phyloP scores from a whole-genome alignment of 1,140 invertebrate species.

The Laupala kohalensis region DNA sequence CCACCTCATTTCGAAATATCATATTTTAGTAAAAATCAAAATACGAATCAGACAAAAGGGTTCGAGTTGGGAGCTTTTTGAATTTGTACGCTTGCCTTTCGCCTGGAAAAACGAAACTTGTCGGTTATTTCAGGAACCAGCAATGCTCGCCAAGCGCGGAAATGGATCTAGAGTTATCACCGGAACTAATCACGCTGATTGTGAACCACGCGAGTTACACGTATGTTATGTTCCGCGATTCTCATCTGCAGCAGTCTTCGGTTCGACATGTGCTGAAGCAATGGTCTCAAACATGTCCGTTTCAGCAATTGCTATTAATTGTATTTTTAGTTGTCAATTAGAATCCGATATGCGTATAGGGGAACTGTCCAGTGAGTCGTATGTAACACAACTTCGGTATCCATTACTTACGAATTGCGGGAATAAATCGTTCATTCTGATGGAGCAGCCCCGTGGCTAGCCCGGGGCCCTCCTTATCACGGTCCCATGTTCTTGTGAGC shows the following conservation, averaged over 20 bases:
- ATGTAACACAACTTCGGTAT: background rate
- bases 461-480: background rate
- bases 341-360: background rate
- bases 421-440: background rate
- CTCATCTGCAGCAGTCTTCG: background rate
- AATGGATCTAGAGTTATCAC: background rate
- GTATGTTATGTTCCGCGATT: background rate
- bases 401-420: background rate
- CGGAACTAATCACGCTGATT: background rate
- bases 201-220: background rate
- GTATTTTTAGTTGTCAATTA: background rate
- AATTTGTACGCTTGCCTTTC: background rate
- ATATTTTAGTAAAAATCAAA: background rate
- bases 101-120: background rate
- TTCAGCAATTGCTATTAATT: background rate
- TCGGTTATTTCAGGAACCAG: background rate
- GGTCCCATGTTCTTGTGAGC: background rate
- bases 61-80: too few relatives aligned
- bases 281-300: background rate
- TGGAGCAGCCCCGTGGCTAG: too few relatives aligned
- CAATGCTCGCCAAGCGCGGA: background rate
- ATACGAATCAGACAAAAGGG: too few relatives aligned
- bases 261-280: background rate
- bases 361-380: background rate
- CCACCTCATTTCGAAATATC: background rate